A percentile compares a stretch with the other conserved stretches of the same genome.
These are phyloP conservation scores for Trachelipus rathkii DNA, from an alignment of 1,140 invertebrate species.

Conservation along the genomic window DNA sequence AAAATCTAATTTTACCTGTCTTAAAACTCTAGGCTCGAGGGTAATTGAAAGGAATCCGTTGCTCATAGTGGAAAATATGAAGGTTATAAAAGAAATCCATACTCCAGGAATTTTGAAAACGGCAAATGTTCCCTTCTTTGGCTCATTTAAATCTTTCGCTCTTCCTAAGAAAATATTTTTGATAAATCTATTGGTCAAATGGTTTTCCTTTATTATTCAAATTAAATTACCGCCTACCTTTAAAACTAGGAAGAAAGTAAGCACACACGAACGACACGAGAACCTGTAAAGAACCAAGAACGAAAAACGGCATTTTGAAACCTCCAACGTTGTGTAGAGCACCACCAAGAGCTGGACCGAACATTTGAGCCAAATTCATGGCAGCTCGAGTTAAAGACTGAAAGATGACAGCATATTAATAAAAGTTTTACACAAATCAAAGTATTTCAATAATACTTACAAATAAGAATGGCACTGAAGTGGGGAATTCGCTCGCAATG, in stretches of 20 bases:
- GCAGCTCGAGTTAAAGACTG: constrained; percentile 47
- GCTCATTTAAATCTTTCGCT: not conserved
- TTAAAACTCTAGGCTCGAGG: constrained; percentile 48
- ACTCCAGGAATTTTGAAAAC: constrained; percentile 47
- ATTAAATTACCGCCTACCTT: not conserved
- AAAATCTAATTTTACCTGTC: constrained; percentile 41
- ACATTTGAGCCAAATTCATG: constrained; percentile 49
- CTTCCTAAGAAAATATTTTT: not conserved
- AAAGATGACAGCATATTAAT: constrained; percentile 14
- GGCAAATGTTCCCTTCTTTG: constrained; percentile 27
- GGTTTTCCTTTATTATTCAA: not conserved
- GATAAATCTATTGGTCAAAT: not conserved
- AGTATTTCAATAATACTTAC: constrained; percentile 28
- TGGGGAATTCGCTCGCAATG: constrained; percentile 47
- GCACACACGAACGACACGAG: constrained; percentile 14
- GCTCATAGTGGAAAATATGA: constrained; percentile 49
- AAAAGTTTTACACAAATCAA: not conserved
- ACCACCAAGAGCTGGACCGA: constrained; percentile 46
- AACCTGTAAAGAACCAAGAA: constrained; percentile 45
- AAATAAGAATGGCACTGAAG: constrained; percentile 47
- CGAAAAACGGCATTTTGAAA: constrained; percentile 46
- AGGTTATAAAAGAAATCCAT: constrained; percentile 48
- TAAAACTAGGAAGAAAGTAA: not conserved
- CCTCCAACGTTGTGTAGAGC: constrained; percentile 46
- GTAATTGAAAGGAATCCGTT: constrained; percentile 50